Base-by-base conservation (phyloP, 2,888 invertebrate species). In the Nephrotoma appendiculata region DNA sequence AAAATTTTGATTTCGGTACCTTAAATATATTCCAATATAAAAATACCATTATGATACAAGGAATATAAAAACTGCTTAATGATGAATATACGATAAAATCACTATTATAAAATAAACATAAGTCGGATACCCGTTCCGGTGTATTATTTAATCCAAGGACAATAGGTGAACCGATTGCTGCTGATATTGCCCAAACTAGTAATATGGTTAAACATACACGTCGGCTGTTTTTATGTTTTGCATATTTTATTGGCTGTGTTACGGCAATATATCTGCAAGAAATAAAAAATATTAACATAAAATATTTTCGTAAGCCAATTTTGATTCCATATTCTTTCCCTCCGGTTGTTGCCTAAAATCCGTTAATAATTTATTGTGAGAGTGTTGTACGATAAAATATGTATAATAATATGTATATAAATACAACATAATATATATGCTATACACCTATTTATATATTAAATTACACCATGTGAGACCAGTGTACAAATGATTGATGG, bases 81-180 rank as follows among this genome's bases (percentile, higher is more conserved):
- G 99, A 99, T 12, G 99, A 99, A 93, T 98, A 98, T 90, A 99
- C 96, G 91, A 99, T 97, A 92, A 99, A 99, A 93, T 98, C 97
- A 89, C 98, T 96, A 92, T 98, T 99, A 93, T 98, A 98, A 94
- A 99, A 99, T 89, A 97, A 94, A 93, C 99, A 99, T 90, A 96
- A 95, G 91, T 96, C 95, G 88, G 95, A 95, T 90, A 94, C 94
- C 88, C 98, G 93, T 90, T 97, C 95, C 0, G 97, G 96, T 1
- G 98, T 97, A 91, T 98, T 97, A 93, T 99, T 99, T 89, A 99
- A 95, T 52, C 99, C 99, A 89, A 99, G 93, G 86, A 98, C 97
- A 89, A 99, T 98, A 85, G 99, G 99, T 19, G 97, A 96, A 52
- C 98, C 99, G 89, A 99, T 99, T 88, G 98, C 97, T 0, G 96